Base-by-base conservation (phyloP, 2,113 vertebrate genomes). In the Nipponia nippon region DNA sequence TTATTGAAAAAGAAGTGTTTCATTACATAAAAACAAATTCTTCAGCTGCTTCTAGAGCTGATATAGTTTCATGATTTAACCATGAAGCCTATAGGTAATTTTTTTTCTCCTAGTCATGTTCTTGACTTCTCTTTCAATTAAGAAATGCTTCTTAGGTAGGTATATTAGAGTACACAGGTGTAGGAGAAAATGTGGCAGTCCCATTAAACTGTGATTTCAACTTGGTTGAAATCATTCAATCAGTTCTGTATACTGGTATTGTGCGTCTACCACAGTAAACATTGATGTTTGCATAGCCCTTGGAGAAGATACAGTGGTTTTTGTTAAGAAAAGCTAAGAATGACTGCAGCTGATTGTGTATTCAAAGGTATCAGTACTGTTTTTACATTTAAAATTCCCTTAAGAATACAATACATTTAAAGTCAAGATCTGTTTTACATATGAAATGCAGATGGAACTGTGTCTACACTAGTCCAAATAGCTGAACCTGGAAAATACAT, bases 1-100 rank as follows among this genome's bases (percentile, higher is more conserved):
- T 58, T 75, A 42, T 36, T 69, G 55, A 76, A 26, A 63, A 87
- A 71, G 44, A 80, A 65, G 19, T 13, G 12, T 91, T 87, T 78
- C 52, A 46, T 67, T 72, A 32, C 27, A 36, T 44, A 36, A 7
- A 70, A 76, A 53, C 1, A 79, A 82, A 66, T 75, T 25, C 18
- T 90, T 82, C 1, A 5, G 18, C 21, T 87, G 34, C 20, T 78
- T 85, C 46, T 50, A 18, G 36, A 75, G 32, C 23, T 53, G 59
- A 27, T 81, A 9, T 14, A 3, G 9, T 56, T 82, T 70, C 34
- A 47, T 66, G 27, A 82, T 27, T 9, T 66, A 65, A n/a, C 30
- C 12, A 19, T 29, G 78, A 92, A 56, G 8, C 8, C 49, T 32
- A 0, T 5, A 30, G n/a, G 21, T 30, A 80, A 8, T 0, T 1